Evolutionary conservation across 2,888 invertebrate genomes (phyloP).

Genomic region (Augochlorella aurata): DNA sequence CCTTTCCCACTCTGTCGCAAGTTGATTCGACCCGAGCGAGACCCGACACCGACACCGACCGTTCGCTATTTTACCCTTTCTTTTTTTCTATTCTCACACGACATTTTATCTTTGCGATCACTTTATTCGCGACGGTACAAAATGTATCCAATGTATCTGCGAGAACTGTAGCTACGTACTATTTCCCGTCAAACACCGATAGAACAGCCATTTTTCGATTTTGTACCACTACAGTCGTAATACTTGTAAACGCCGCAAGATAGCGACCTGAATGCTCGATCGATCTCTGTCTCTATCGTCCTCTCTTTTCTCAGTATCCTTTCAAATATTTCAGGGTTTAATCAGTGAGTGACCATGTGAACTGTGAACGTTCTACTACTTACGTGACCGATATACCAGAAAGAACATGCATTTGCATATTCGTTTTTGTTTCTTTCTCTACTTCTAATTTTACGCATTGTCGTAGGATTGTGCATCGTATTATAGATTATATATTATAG

Average conservation of each 20-base stretch:
- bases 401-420: not conserved
- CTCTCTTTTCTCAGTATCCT: slow-evolving; percentile 30
- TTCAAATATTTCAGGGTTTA: slow-evolving; percentile 39
- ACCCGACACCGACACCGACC: not conserved
- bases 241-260: slow-evolving; percentile 59
- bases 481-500: not conserved
- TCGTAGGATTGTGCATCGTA: not conserved
- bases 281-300: slow-evolving; percentile 50
- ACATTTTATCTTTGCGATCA: slow-evolving; percentile 28
- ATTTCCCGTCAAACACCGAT: slow-evolving; percentile 69
- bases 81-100: slow-evolving; percentile 6
- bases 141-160: slow-evolving; percentile 23
- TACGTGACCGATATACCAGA: slow-evolving; percentile 1
- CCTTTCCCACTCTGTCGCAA: slow-evolving; percentile 8
- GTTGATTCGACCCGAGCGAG: slow-evolving; percentile 4
- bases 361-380: not conserved
- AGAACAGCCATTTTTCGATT: slow-evolving; percentile 73
- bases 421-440: not conserved
- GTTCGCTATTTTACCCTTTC: slow-evolving; percentile 6
- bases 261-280: slow-evolving; percentile 60
- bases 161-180: slow-evolving; percentile 42
- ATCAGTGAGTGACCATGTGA: slow-evolving; percentile 1
- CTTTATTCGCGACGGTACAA: slow-evolving; percentile 30
- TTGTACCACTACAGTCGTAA: slow-evolving; percentile 56
- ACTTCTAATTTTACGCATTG: not conserved